Evolutionary conservation across 2,888 invertebrate genomes (phyloP).

Genomic region (Agrochola lychnidis): DNA sequence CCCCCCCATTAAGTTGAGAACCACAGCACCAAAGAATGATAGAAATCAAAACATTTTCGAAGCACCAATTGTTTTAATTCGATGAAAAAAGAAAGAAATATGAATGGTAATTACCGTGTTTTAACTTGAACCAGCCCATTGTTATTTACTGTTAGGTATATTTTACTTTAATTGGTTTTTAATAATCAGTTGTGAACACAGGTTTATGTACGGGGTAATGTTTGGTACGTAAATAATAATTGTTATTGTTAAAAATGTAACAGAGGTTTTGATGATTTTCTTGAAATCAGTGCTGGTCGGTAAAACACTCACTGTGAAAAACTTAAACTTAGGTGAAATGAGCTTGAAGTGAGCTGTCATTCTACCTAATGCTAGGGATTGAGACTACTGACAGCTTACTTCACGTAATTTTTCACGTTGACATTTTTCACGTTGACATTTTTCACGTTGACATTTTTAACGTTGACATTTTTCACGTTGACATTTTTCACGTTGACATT

Average conservation of each 20-base stretch:
- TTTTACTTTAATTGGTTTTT: constrained; percentile 78
- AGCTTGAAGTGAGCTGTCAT: neutral
- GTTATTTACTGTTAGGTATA: constrained; percentile 74
- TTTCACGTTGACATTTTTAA: neutral
- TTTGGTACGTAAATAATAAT: constrained; percentile 37
- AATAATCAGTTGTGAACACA: constrained; percentile 75
- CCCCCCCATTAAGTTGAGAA: constrained; percentile 62
- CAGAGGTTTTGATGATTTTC: neutral
- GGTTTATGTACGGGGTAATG: constrained; percentile 36
- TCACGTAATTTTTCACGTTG: neutral
- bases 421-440: neutral
- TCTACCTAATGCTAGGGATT: neutral
- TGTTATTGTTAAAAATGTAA: constrained; percentile 5
- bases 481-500: neutral
- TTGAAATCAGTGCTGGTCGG: too few species aligned
- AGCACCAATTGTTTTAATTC: constrained; percentile 86
- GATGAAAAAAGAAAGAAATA: constrained; percentile 83
- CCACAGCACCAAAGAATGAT: constrained; percentile 74
- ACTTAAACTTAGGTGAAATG: neutral
- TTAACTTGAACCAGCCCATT: constrained; percentile 80
- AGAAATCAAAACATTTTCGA: constrained; percentile 78
- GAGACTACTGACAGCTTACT: neutral
- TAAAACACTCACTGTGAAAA: neutral
- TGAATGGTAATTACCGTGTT: constrained; percentile 85
- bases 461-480: too few species aligned